These are phyloP conservation scores for Camponotus floridanus DNA, from an alignment of 1,140 invertebrate species.

Conservation along the genomic window DNA sequence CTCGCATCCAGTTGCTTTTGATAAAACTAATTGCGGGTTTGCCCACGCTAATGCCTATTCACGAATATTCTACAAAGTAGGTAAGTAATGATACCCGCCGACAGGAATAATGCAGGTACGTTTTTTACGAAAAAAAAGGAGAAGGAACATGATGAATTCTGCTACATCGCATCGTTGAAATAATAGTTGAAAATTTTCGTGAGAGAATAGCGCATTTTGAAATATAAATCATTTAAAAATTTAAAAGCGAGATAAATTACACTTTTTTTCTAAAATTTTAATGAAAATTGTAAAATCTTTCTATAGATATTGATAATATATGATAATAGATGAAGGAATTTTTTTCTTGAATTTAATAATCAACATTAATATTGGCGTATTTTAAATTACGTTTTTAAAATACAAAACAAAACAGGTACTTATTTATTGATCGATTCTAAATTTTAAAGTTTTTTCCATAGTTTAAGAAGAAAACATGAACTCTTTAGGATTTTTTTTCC, in stretches of 20 bases:
- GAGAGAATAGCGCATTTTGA: neutral
- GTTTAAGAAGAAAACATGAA: no score
- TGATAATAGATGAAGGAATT: no score
- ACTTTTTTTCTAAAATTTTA: neutral
- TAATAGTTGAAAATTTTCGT: constrained; percentile 20
- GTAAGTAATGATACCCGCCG: constrained; percentile 78
- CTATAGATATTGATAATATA: no score
- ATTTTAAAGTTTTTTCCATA: no score
- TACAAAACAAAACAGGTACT: no score
- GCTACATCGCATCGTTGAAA: constrained; percentile 2
- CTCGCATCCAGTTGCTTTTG: constrained; percentile 84
- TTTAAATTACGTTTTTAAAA: no score
- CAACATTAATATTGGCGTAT: no score
- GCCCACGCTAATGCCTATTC: constrained; percentile 82
- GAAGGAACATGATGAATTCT: constrained; percentile 41
- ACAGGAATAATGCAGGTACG: constrained; percentile 73
- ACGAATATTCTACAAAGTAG: constrained; percentile 80
- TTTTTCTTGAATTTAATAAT: no score
- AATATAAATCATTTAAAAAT: neutral
- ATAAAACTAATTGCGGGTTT: constrained; percentile 84
- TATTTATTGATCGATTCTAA: no score
- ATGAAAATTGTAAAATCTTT: neutral
- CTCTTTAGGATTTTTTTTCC: no score
- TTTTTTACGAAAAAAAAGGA: constrained; percentile 67
- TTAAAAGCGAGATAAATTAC: neutral